Conservation (phyloP, 2,888 invertebrate species). For the Himalopsyche japonica region DNA sequence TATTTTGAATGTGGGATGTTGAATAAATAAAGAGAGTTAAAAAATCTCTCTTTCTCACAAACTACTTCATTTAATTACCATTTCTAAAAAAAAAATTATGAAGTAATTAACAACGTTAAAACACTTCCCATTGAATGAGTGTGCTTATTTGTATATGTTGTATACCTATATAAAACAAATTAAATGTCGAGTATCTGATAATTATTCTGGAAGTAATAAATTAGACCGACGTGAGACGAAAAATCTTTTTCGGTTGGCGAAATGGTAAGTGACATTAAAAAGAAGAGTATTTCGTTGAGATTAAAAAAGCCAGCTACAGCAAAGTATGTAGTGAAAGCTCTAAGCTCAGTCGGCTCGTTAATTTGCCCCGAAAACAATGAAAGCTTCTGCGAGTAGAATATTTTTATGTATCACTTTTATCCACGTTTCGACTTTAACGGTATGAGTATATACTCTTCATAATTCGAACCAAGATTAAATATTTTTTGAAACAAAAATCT, state of each 20-base stretch:
- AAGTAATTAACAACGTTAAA: too few species aligned
- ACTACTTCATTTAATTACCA: too few species aligned
- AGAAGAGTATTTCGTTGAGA: neutral
- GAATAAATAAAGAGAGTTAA: too few species aligned
- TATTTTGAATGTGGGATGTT: too few species aligned
- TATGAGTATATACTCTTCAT: neutral
- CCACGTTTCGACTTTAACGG: neutral
- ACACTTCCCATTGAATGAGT: too few species aligned
- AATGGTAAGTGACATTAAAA: neutral
- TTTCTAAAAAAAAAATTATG: too few species aligned
- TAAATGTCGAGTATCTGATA: too few species aligned
- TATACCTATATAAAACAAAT: too few species aligned
- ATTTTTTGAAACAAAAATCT: too few species aligned
- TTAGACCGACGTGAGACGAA: neutral
- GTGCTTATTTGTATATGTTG: too few species aligned
- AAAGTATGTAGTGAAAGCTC: neutral
- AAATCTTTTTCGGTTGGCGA: neutral
- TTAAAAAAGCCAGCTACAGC: neutral
- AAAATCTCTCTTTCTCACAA: too few species aligned
- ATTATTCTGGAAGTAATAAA: too few species aligned
- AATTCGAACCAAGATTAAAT: neutral
- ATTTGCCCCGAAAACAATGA: neutral
- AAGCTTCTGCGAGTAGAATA: neutral
- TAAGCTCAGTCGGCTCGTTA: neutral
- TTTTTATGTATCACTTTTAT: conserved; percentile 5